A percentile compares a stretch with the other conserved stretches of the same genome.
Evolutionary conservation across 2,113 vertebrate genomes (phyloP).

Genomic region (Cyphomyrus discorhynchus): DNA sequence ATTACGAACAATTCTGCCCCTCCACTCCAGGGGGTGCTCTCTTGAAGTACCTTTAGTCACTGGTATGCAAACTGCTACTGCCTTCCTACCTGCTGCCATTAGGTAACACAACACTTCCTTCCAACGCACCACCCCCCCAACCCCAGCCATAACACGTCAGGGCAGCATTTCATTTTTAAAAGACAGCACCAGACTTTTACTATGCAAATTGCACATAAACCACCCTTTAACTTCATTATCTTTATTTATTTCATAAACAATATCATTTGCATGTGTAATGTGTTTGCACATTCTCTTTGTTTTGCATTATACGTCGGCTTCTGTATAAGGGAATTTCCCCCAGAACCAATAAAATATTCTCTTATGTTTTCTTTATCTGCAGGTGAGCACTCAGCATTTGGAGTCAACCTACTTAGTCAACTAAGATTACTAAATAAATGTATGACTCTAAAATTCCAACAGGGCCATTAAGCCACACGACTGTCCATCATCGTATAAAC

Average conservation of each 20-base stretch:
- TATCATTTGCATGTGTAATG: background rate
- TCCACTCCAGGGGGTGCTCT: background rate
- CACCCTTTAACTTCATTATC: background rate
- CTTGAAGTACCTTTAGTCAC: background rate
- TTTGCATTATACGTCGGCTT: background rate
- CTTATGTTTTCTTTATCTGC: background rate
- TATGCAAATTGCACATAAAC: background rate
- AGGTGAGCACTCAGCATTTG: background rate
- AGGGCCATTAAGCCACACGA: background rate
- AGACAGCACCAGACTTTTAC: background rate
- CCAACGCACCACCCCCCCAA: background rate
- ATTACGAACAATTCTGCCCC: background rate
- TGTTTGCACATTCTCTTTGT: background rate
- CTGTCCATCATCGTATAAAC: background rate
- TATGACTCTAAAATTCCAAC: background rate
- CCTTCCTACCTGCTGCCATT: background rate
- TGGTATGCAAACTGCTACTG: background rate
- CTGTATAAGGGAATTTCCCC: background rate
- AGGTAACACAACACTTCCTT: background rate
- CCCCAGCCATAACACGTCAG: background rate
- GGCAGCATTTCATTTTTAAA: background rate
- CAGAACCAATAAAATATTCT: background rate
- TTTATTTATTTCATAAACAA: background rate
- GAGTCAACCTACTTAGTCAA: background rate
- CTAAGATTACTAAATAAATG: background rate